These are phyloP conservation scores for Heliangelus exortis DNA, from an alignment of 2,797 vertebrate genomes.

Conservation along the genomic window DNA sequence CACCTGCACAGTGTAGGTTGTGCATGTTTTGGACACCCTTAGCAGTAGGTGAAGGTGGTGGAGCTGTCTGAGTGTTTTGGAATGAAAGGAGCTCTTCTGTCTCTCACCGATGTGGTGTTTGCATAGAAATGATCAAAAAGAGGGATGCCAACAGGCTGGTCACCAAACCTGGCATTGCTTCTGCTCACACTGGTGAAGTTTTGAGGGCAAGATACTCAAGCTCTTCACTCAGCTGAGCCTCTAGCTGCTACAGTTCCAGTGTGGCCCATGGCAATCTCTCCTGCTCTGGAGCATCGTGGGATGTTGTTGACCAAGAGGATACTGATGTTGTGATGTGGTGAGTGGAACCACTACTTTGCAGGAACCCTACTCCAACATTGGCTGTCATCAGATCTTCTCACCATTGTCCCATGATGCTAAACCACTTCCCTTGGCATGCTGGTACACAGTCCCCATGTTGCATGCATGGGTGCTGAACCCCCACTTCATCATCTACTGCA, in stretches of 20 bases:
- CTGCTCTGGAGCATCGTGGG: neutral
- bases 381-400: neutral
- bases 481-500: fast-evolving
- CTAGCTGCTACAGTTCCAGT: neutral
- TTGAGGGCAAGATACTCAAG: neutral
- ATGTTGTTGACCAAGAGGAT: neutral
- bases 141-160: neutral
- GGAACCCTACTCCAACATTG: neutral
- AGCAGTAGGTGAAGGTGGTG: neutral
- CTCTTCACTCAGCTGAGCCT: neutral
- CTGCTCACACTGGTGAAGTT: neutral
- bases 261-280: neutral
- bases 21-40: neutral
- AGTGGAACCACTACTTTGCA: neutral
- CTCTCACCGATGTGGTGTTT: neutral
- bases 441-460: neutral
- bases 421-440: neutral
- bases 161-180: neutral
- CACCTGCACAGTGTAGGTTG: neutral
- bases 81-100: neutral
- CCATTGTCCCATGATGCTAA: neutral
- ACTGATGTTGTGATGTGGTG: neutral
- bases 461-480: neutral
- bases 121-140: neutral
- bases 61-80: neutral